Base-by-base conservation (phyloP, 2,797 vertebrate species). In the Varecia variegata region DNA sequence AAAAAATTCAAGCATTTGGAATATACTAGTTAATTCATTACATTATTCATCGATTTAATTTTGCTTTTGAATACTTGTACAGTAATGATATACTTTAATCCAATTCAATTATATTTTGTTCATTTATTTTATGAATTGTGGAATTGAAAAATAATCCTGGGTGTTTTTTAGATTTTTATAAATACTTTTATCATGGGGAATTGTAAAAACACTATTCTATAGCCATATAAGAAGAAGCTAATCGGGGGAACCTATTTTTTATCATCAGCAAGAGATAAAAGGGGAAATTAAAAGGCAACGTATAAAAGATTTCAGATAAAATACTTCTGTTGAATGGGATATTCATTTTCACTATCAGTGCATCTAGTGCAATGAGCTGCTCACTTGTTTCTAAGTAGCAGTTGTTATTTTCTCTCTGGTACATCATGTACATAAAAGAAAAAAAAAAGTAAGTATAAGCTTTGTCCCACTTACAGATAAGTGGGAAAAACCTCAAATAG, bases 121-220 rank as follows among this genome's bases (percentile, higher is more conserved):
- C 70, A 88, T 84, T 93, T 94, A 40, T 43, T 70, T 84, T 88
- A 90, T 89, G n/a, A 88, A 68, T n/a, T 85, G 0, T 83, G 88
- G n/a, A 85, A 90, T n/a, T 87, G 25, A 92, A 95, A 97, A 91
- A 79, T 88, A 67, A 81, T 10, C 50, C 20, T 10, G 7, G 4
- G 15, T 89, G 14, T 93, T 87, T n/a, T 67, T 95, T 74, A 86
- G 67, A 60, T 3, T 81, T 71, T 79, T 68, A 52, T 27, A 81
- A 54, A 58, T 90, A 13, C 23, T 52, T 85, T 93, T 83, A 70
- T 38, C 7, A 82, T 23, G 7, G 7, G 4, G 35, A 11, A 70
- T 79, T 93, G 14, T 82, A 74, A 90, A 95, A 43, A n/a, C 52
- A 65, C 27, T 17, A 50, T 56, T 88, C 45, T 80, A 2, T 90